Percentiles rank a stretch among this genome's conserved stretches.
These are phyloP conservation scores for Chionis minor DNA, from an alignment of 2,113 vertebrate genomes.

Conservation along the genomic window DNA sequence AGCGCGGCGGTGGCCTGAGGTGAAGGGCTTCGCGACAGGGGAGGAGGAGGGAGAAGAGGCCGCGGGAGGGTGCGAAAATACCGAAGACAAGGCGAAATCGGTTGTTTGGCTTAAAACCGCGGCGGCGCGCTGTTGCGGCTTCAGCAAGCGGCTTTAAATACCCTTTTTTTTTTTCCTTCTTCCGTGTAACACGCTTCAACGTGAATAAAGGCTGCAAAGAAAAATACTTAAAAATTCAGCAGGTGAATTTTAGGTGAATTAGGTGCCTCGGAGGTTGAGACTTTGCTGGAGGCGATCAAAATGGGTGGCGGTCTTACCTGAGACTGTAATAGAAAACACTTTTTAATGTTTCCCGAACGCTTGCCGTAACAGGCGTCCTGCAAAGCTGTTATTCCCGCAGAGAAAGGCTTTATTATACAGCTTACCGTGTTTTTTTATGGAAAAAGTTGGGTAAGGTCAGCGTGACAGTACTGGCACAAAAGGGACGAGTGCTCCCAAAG, in stretches of 20 bases:
- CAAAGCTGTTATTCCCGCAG: neutral
- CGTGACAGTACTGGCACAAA: too few relatives aligned
- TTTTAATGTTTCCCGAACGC: accelerated
- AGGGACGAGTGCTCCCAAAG: too few relatives aligned
- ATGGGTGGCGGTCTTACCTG: accelerated
- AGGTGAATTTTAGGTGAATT: neutral
- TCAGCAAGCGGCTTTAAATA: neutral
- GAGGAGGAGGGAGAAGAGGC: neutral
- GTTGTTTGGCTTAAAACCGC: neutral
- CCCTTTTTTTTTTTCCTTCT: neutral
- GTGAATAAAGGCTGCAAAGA: neutral
- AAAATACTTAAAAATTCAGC: too few relatives aligned
- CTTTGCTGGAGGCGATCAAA: neutral
- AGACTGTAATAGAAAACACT: neutral
- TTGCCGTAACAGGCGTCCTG: accelerated
- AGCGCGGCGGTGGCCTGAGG: neutral
- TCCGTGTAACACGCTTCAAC: neutral
- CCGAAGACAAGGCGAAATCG: neutral
- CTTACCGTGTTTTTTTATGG: accelerated
- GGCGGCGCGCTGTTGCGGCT: neutral
- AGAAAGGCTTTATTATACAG: neutral
- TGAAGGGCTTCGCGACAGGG: neutral
- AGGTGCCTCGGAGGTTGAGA: accelerated
- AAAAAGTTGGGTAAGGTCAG: neutral
- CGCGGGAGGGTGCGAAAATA: too few relatives aligned